A percentile compares a stretch with the other conserved stretches of the same genome.
Conservation (phyloP, 2,888 invertebrate species). For the Sarcophaga rosellei region DNA sequence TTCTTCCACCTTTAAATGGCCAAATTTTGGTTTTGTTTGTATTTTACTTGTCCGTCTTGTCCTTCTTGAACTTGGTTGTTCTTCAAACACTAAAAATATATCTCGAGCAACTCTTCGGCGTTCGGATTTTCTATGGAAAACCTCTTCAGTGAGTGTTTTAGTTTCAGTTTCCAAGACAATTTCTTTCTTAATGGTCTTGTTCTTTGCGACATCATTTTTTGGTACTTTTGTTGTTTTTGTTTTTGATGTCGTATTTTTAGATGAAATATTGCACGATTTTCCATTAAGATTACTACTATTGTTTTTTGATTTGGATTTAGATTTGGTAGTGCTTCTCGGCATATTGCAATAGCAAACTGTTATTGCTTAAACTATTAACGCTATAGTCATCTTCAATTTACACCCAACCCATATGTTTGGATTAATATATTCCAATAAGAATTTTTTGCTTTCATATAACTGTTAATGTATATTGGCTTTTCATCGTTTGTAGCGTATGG, state of each 20-base stretch:
- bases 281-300: constrained; percentile 53
- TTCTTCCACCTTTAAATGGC: constrained; percentile 71
- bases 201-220: constrained; percentile 36
- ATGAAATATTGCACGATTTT: constrained; percentile 58
- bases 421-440: background rate
- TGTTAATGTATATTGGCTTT: background rate
- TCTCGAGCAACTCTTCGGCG: constrained; percentile 80
- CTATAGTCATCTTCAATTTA: constrained; percentile 48
- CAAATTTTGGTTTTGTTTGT: constrained; percentile 73
- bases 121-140: constrained; percentile 78
- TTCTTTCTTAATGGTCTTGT: constrained; percentile 72
- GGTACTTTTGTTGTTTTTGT: constrained; percentile 47
- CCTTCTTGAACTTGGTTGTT: constrained; percentile 75
- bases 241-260: constrained; percentile 63
- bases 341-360: constrained; percentile 58
- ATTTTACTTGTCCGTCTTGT: constrained; percentile 75
- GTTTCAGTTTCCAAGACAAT: constrained; percentile 63
- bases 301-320: constrained; percentile 50
- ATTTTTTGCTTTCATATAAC: background rate
- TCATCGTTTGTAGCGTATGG: background rate
- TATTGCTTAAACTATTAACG: constrained; percentile 49
- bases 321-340: constrained; percentile 61
- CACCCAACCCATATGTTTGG: background rate
- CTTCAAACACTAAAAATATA: constrained; percentile 80
- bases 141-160: constrained; percentile 69